Evolutionary conservation across 2,113 vertebrate species (phyloP).

Genomic region (Leiothrix lutea): DNA sequence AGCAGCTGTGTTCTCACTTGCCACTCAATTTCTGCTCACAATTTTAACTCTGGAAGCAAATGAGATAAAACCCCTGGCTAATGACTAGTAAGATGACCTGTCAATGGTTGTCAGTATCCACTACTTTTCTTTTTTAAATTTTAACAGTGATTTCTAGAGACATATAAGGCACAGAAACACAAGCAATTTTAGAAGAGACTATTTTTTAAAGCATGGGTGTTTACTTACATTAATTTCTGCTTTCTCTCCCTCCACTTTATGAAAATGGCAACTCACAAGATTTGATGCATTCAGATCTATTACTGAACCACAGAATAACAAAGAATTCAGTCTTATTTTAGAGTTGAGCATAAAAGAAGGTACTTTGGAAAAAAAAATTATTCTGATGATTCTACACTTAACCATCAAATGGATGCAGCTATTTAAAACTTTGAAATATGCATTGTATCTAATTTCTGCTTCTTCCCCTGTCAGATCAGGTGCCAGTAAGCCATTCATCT

Average conservation of each 20-base stretch:
- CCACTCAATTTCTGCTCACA: background rate
- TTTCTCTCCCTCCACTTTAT: background rate
- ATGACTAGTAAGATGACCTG: background rate
- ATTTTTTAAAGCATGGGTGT: background rate
- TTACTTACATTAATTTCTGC: background rate
- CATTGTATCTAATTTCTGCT: background rate
- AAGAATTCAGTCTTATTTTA: background rate
- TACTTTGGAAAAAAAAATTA: background rate
- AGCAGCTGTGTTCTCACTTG: background rate
- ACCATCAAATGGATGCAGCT: background rate
- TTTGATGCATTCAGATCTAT: background rate
- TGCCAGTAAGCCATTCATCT: background rate
- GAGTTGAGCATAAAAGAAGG: background rate
- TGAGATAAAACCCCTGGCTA: background rate
- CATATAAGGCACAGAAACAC: background rate
- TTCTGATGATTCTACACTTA: background rate
- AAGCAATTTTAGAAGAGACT: background rate
- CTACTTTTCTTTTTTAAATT: background rate
- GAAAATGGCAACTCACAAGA: background rate
- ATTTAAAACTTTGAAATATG: background rate
- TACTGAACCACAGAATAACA: background rate
- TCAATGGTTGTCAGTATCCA: background rate
- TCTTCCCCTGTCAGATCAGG: background rate
- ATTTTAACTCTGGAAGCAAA: background rate
- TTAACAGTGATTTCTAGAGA: background rate